A percentile compares a stretch with the other conserved stretches of the same genome.
Evolutionary conservation across 2,888 invertebrate genomes (phyloP).

Genomic region (Geophilus truncorum): DNA sequence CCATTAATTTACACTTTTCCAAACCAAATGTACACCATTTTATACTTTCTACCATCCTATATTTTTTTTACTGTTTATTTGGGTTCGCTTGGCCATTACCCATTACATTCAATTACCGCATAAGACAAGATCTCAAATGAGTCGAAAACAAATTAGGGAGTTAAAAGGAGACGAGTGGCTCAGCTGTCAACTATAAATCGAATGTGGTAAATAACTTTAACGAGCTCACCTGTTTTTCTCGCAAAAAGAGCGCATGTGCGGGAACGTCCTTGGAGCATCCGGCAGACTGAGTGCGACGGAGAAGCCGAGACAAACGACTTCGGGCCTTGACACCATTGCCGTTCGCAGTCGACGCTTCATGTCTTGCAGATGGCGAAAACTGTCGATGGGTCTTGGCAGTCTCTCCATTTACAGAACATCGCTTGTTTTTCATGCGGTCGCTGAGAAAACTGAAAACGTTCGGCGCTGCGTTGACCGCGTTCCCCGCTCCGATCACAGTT

Average conservation of each 20-base stretch:
- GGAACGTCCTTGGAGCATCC: constrained; percentile 49
- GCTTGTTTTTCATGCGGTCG: constrained; percentile 36
- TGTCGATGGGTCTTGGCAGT: background rate
- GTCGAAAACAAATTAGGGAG: background rate
- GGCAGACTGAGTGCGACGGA: constrained; percentile 37
- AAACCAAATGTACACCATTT: no score
- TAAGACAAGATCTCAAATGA: no score
- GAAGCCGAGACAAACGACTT: constrained; percentile 30
- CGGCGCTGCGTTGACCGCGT: background rate
- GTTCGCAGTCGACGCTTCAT: background rate
- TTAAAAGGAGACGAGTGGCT: background rate
- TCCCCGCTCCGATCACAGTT: background rate
- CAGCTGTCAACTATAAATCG: background rate
- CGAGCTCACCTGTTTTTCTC: constrained; percentile 35
- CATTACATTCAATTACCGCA: no score
- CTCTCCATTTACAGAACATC: constrained; percentile 34
- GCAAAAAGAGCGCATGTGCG: constrained; percentile 47
- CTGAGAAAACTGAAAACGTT: constrained; percentile 18
- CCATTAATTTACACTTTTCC: no score
- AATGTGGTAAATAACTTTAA: background rate
- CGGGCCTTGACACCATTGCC: background rate
- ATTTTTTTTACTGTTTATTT: no score
- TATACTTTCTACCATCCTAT: no score
- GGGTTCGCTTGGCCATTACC: no score
- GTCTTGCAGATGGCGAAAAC: background rate